Evolutionary conservation across 2,797 vertebrate genomes (phyloP).

Genomic region (Anguilla pacifica): DNA sequence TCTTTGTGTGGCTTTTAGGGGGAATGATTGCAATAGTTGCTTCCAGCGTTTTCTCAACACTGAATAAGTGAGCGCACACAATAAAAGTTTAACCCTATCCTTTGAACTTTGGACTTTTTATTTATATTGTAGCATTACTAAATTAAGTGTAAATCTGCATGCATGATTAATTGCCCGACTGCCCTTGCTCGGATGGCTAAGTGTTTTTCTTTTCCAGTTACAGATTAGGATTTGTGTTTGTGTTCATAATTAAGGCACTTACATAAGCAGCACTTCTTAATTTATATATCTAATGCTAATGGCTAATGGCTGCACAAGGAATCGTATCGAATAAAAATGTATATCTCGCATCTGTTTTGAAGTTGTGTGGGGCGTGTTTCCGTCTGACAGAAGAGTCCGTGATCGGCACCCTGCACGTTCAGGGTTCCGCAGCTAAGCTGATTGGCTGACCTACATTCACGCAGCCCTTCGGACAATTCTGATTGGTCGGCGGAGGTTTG

Average conservation of each 20-base stretch:
- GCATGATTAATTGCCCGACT: background rate
- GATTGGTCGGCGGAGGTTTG: constrained; percentile 67
- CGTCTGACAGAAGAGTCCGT: background rate
- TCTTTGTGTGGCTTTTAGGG: background rate
- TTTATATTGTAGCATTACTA: background rate
- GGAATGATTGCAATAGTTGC: background rate
- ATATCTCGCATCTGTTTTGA: background rate
- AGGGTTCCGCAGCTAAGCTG: constrained; percentile 20
- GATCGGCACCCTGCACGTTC: background rate
- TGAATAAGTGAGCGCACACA: background rate
- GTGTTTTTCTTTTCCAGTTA: background rate
- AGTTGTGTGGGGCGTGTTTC: background rate
- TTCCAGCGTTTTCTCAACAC: background rate
- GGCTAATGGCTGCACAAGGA: background rate
- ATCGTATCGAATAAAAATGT: background rate
- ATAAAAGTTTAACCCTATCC: background rate
- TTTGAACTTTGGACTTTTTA: background rate
- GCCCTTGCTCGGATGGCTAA: background rate
- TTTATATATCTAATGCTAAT: background rate
- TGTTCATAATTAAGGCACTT: background rate
- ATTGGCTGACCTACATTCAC: constrained; percentile 74
- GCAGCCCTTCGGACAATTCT: constrained; percentile 35
- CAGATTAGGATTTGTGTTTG: background rate
- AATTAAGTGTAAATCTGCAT: background rate
- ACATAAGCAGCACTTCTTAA: no score